Evolutionary conservation across 2,888 invertebrate genomes (phyloP), one percentile per base, ranked within the genome.

Genomic region (Anoncus sp.): DNA sequence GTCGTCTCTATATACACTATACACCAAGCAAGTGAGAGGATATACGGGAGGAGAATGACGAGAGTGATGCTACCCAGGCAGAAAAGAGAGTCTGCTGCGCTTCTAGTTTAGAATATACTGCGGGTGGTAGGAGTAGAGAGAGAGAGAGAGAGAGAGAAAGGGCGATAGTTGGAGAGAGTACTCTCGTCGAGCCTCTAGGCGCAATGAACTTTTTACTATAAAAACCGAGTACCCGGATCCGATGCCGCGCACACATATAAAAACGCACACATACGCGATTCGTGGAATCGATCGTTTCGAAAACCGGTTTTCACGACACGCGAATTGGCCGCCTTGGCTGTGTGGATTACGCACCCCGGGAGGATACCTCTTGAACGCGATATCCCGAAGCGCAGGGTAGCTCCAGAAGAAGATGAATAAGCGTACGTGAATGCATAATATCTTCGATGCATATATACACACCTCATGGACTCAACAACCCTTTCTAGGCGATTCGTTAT

Each of bases 141-240:
- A 65, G 55, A 40, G 43, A 67, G 12, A 69, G 74, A 62, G 69
- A 55, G 31, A 67, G 59, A 66, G 73, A 80, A 74, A 75, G 35
- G 78, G 82, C 80, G 84, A 81, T 83, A 77, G 81, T 85, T 24
- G 78, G 82, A 81, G 84, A 81, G 84, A 77, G 81, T 85, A 69
- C 43, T 45, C 65, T 14, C 27, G 55, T 55, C 43, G 51, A 49
- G 60, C 27, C 59, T 67, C 57, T 16, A 31, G 38, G 74, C 51
- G 69, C 69, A 75, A 66, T 57, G 75, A 69, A 71, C 71, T 63
- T 49, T 73, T 55, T 73, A 70, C 45, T 65, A 83, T 82, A 79
- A 81, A n/a, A n/a, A n/a, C n/a, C 81, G 77, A 86, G 86, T 82
- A 85, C 89, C 89, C 89, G 89, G 89, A 89, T 89, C 89, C 88